Evolutionary conservation across 2,113 vertebrate genomes (phyloP), one percentile per base, ranked within the genome.

Genomic region (Pelecanus crispus): DNA sequence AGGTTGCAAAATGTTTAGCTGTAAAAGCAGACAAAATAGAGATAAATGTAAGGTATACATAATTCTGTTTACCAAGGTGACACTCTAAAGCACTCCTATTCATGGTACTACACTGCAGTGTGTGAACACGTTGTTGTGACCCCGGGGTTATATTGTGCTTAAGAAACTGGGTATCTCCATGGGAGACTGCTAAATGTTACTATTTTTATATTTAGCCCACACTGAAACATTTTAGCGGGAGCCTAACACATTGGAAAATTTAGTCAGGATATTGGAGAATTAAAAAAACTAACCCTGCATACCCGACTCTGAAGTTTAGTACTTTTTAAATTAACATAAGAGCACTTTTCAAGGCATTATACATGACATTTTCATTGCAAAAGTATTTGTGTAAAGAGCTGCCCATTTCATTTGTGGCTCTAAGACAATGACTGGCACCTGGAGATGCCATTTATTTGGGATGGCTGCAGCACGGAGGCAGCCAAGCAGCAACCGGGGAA

Each of bases 281-380:
- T 50, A 10, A 49, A 78, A n/a, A 53, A 22, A 3, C 7, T 5
- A 47, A 53, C 40, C 32, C 29, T 32, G 20, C 17, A 7, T 8
- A 14, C 25, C 34, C 0, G 1, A 42, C 36, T 36, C 53, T 11
- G 9, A 47, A 25, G 31, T 49, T 61, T 8, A 38, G 17, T 4
- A 16, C 26, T 47, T 45, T 31, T 10, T 66, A 2, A 31, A 70
- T 52, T 19, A 11, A 32, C 1, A 2, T 12, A 31, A n/a, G 6
- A 58, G 16, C 11, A 29, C 80, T 92, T 80, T 88, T 88, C 84
- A 91, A 94, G 84, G 89, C 73, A 88, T 84, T 84, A 68, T 4
- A 24, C 18, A 6, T 17, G 13, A 56, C 21, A 12, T 72, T 67
- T 73, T 47, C 16, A 10, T 17, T 10, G 24, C 7, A 29, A 32